Evolutionary conservation across 2,888 invertebrate genomes (phyloP), one percentile per base, ranked within the genome.

Genomic region (Acronicta aceris): DNA sequence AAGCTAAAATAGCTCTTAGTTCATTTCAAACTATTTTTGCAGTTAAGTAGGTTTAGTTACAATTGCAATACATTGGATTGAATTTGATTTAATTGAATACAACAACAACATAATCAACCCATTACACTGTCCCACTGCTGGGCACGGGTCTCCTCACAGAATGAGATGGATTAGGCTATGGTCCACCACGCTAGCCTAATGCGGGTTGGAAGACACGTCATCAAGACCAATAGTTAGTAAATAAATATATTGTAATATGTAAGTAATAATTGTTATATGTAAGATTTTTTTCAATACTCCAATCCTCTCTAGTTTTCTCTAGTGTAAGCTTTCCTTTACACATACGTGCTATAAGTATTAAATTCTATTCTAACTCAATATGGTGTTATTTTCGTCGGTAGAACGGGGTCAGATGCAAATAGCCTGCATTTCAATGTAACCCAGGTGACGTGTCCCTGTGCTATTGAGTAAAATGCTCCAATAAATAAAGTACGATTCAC

Each of bases 361-460:
- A 49, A 38, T 56, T 47, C 27, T 17, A 70, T 67, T 48, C n/a
- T 43, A 65, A 15, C 47, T 60, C 59, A 52, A 59, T 59, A 56
- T 46, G 53, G 60, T 54, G 59, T 59, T 61, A 61, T 66, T 62
- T 73, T 61, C 16, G 51, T 36, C 40, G 5, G 5, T 16, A 33
- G 13, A 74, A 64, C 7, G 54, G 56, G 75, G 75, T 66, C 71
- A 59, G 12, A 57, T 74, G 71, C 58, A 74, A 74, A 74, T 74
- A 66, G 43, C 60, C 25, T 40, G 30, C 36, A 38, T 67, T 66
- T 70, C 70, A 56, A 58, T 48, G 52, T 51, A 59, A 55, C 16
- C 48, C 27, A 65, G 45, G 60, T 49, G 59, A 74, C 62, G 42
- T 41, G 41, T 38, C 45, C 46, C n/a, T 53, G 46, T 41, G 43